Conservation (phyloP, 2,113 vertebrate species). For the human region GRCh38 chr4:12355501-12356000, state of each 20-base stretch:
- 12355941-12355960: neutral
- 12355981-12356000: neutral
- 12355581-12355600: neutral
- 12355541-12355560: neutral
- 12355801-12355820: neutral
- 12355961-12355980: neutral
- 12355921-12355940: neutral
- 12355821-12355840: neutral
- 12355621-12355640: neutral
- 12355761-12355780: neutral
- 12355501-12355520: neutral
- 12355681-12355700: fast-evolving
- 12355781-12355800: neutral
- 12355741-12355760: neutral
- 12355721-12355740: neutral
- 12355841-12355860: neutral
- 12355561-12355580: neutral
- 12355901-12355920: neutral
- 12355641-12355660: neutral
- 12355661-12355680: neutral
- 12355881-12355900: neutral
- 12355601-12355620: neutral
- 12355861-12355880: neutral
- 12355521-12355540: neutral
- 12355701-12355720: neutral